phyloP scores from a whole-genome alignment of 1,140 invertebrate genomes.

The Apis dorsata region DNA sequence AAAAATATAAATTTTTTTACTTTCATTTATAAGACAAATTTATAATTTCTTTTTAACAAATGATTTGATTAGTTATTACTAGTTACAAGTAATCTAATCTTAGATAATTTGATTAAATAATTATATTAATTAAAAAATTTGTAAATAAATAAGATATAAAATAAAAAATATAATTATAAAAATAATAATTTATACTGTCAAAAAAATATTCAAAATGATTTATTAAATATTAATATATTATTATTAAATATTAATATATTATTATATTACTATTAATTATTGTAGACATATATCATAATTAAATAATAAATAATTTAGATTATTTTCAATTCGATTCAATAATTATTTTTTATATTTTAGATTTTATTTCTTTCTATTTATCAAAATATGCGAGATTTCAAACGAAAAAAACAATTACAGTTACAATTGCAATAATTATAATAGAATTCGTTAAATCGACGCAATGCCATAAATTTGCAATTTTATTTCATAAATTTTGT shows the following conservation, averaged over 20 bases:
- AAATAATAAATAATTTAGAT: background rate
- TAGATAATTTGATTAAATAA: background rate
- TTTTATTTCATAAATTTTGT: conserved; percentile 26
- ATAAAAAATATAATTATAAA: background rate
- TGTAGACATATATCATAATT: too few relatives aligned
- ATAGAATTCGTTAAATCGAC: conserved; percentile 59
- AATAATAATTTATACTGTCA: background rate
- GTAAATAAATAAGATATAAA: background rate
- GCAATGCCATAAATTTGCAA: conserved; percentile 49
- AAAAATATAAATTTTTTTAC: background rate
- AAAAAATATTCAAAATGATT: background rate
- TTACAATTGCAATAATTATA: conserved; percentile 42
- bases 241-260: background rate
- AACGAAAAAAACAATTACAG: conserved; percentile 5
- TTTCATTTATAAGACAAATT: background rate
- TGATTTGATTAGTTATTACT: background rate
- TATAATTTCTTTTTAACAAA: background rate
- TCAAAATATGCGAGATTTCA: conserved; percentile 42
- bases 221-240: background rate
- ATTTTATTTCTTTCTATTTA: too few relatives aligned
- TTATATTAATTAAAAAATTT: background rate
- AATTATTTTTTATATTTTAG: background rate
- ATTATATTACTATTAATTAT: background rate
- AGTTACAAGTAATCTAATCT: too few relatives aligned
- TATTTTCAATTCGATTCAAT: background rate